A percentile compares a stretch with the other conserved stretches of the same genome.
These are phyloP conservation scores for Adelognathus sp. DNA, from an alignment of 2,888 invertebrate genomes.

Conservation along the genomic window DNA sequence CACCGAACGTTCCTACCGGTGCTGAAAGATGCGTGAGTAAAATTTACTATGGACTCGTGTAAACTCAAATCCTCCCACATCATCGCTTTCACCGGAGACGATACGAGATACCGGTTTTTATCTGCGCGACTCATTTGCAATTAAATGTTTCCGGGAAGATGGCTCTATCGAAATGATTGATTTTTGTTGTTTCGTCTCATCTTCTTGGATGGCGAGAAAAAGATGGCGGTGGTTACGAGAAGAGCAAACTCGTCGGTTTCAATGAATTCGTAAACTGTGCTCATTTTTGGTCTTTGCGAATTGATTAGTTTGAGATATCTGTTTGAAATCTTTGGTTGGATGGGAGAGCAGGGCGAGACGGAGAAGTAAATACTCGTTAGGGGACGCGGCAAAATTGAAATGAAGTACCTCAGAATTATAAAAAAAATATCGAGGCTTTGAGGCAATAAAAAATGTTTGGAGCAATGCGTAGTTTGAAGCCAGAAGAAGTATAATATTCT, in stretches of 20 bases:
- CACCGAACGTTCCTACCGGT: constrained; percentile 4
- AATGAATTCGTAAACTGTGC: not conserved
- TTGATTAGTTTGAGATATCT: not conserved
- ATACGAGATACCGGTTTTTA: not conserved
- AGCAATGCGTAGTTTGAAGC: no score
- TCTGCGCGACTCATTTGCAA: not conserved
- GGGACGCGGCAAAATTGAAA: no score
- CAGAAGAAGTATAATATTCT: no score
- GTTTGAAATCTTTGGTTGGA: not conserved
- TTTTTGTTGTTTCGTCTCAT: not conserved
- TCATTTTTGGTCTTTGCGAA: not conserved
- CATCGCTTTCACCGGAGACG: not conserved
- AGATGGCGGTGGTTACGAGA: not conserved
- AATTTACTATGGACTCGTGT: not conserved
- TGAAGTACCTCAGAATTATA: not conserved
- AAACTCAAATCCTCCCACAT: not conserved
- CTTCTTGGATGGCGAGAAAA: not conserved
- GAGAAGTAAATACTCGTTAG: no score
- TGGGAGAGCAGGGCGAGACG: no score
- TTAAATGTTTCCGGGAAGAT: not conserved
- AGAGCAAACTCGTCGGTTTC: not conserved
- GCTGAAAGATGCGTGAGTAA: constrained; percentile 52
- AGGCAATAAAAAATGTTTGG: no score
- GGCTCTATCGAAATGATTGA: not conserved
- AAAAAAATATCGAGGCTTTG: no score